Evolutionary conservation across 2,888 invertebrate species (phyloP).

Genomic region (Julus scanicus): DNA sequence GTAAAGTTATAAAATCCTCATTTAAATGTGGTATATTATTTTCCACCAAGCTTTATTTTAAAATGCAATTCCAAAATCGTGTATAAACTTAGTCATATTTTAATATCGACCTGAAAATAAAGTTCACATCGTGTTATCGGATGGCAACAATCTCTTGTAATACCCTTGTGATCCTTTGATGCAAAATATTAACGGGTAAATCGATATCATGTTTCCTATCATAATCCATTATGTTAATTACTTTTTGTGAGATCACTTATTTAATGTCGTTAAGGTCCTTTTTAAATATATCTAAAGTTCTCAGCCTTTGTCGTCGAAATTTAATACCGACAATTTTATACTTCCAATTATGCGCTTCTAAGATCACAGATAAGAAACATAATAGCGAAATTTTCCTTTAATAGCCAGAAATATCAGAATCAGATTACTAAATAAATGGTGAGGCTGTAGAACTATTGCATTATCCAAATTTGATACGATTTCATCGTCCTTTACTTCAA

Average conservation of each 20-base stretch:
- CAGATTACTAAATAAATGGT: too few relatives aligned
- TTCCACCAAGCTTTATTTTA: too few relatives aligned
- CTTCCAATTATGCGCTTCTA: too few relatives aligned
- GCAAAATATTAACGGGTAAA: slow-evolving; percentile 1
- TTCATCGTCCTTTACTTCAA: too few relatives aligned
- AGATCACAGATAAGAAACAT: too few relatives aligned
- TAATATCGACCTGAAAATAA: background rate
- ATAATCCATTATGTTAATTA: slow-evolving; percentile 5
- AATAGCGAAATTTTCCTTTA: too few relatives aligned
- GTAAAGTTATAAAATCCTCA: too few relatives aligned
- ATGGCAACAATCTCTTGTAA: background rate
- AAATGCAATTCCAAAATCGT: too few relatives aligned
- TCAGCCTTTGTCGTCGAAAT: background rate
- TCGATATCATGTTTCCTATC: slow-evolving; percentile 5
- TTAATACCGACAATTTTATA: background rate
- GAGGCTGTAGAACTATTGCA: too few relatives aligned
- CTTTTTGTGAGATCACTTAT: background rate
- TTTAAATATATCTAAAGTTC: background rate
- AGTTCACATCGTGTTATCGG: background rate
- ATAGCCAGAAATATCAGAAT: too few relatives aligned
- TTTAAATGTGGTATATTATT: too few relatives aligned
- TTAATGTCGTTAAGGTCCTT: background rate
- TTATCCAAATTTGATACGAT: too few relatives aligned
- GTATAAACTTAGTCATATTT: background rate
- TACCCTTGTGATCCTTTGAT: background rate